Base-by-base conservation (phyloP, 2,888 invertebrate genomes). In the Steinernema scapterisci region DNA sequence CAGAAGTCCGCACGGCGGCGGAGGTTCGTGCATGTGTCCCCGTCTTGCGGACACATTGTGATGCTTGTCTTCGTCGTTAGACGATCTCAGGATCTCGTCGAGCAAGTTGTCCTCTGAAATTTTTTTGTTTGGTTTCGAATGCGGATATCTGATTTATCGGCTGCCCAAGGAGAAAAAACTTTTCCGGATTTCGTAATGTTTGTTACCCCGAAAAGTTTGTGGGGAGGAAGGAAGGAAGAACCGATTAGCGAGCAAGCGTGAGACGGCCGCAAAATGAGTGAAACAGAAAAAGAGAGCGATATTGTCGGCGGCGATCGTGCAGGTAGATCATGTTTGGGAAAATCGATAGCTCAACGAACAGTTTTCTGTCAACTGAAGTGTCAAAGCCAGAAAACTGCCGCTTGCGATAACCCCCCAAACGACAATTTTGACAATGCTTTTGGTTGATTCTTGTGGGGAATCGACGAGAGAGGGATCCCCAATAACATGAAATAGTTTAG, bases 81-180 rank as follows among this genome's bases (percentile, higher is more conserved):
- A 80, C 13, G 78, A 79, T 25, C 79, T 78, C 74, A 85, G 80
- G 71, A 78, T 79, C 25, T 81, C 83, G 74, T 85, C 84, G 9
- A 85, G 71, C 1, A 82, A 76, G 11, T 75, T 81, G 73, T 85
- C 85, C 73, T 85, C 85, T 83, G 75, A 72, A 82, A 79, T 21
- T 23, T 7, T n/a, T 76, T 27, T 63, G 23, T 72, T 63, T 27
- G 63, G n/a, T 19, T 63, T 7, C n/a, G n/a, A 38, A 27, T 63
- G 48, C 16, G n/a, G 52, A n/a, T 21, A 52, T 38, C 38, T 52
- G 52, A 52, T 31, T 63, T 27, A 63, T 63, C n/a, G 63, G 43
- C n/a, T 71, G 25, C n/a, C 16, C n/a, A n/a, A 25, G 2, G 23
- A 75, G 19, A 19, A 43, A 73, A 72, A 43, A 38, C 11, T 9